A percentile compares a stretch with the other conserved stretches of the same genome.
phyloP scores from a whole-genome alignment of 2,888 invertebrate species.

The Synanthedon vespiformis region DNA sequence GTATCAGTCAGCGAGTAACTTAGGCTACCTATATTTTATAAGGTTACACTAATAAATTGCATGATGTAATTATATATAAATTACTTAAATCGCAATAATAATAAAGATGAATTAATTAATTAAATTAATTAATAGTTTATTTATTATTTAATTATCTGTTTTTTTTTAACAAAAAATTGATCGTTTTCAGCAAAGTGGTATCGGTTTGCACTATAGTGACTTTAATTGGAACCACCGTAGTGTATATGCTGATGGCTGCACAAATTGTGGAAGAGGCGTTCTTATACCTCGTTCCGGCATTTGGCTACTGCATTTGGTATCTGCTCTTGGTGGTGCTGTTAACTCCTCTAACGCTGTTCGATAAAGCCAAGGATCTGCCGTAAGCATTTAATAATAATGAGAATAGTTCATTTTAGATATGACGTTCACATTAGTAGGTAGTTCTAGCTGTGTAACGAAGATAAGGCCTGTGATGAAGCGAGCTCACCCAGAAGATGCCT shows the following conservation, averaged over 20 bases:
- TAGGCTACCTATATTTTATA: too few species aligned
- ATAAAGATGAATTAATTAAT: not conserved
- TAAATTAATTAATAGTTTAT: not conserved
- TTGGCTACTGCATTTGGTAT: slow-evolving; percentile 75
- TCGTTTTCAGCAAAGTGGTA: slow-evolving; percentile 51
- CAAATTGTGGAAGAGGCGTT: slow-evolving; percentile 72
- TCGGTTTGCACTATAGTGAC: slow-evolving; percentile 74
- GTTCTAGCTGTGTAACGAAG: too few species aligned
- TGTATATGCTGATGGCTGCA: slow-evolving; percentile 75
- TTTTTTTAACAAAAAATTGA: too few species aligned
- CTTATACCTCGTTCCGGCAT: slow-evolving; percentile 45
- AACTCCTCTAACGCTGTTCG: slow-evolving; percentile 74
- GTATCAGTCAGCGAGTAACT: too few species aligned
- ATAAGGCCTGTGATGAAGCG: too few species aligned
- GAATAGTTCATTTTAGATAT: too few species aligned
- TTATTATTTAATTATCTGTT: not conserved
- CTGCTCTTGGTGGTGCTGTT: slow-evolving; percentile 70
- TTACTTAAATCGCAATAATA: not conserved
- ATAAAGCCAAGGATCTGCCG: slow-evolving; percentile 80
- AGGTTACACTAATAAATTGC: too few species aligned
- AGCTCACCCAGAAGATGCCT: too few species aligned
- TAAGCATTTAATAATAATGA: slow-evolving; percentile 29
- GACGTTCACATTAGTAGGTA: too few species aligned
- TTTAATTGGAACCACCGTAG: slow-evolving; percentile 75
- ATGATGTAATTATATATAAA: too few species aligned